These are phyloP conservation scores for Drosophila subsilvestris DNA, from an alignment of 2,888 invertebrate genomes.

Conservation along the genomic window DNA sequence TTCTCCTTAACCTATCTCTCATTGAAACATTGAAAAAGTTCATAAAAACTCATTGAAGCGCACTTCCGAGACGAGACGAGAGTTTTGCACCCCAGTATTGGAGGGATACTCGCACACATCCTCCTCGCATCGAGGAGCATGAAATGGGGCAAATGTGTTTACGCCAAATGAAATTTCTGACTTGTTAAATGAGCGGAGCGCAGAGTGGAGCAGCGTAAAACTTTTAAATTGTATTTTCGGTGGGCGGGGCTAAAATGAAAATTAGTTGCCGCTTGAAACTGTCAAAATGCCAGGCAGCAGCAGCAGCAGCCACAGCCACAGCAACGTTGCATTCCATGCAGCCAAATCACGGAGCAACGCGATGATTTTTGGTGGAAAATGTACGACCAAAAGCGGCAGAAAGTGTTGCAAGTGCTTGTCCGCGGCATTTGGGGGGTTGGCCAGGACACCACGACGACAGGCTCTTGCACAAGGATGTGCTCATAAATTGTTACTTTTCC, in stretches of 20 bases:
- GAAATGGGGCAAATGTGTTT: constrained; percentile 55
- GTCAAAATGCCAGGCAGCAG: constrained; percentile 58
- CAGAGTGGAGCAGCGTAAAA: constrained; percentile 10
- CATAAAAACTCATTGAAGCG: constrained; percentile 65
- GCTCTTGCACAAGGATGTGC: constrained; percentile 57
- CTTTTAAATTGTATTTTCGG: constrained; percentile 59
- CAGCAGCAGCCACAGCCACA: constrained; percentile 24
- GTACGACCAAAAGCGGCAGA: background rate
- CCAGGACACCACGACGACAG: constrained; percentile 18
- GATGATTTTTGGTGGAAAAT: constrained; percentile 27
- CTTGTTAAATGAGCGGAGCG: constrained; percentile 65
- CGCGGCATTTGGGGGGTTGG: background rate
- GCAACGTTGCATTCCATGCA: constrained; percentile 30
- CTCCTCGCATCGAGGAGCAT: background rate
- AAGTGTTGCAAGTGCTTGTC: background rate
- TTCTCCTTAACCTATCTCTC: background rate
- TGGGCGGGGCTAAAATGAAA: constrained; percentile 30
- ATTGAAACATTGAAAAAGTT: constrained; percentile 59
- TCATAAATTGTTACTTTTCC: constrained; percentile 73
- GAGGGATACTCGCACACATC: background rate
- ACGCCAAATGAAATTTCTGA: constrained; percentile 71
- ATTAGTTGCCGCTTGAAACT: constrained; percentile 51
- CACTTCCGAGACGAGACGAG: constrained; percentile 44
- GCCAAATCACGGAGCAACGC: constrained; percentile 29
- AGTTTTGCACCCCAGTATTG: constrained; percentile 11